Evolutionary conservation across 2,113 vertebrate genomes (phyloP), one percentile per base, ranked within the genome.

Genomic region (Tamias sibiricus): DNA sequence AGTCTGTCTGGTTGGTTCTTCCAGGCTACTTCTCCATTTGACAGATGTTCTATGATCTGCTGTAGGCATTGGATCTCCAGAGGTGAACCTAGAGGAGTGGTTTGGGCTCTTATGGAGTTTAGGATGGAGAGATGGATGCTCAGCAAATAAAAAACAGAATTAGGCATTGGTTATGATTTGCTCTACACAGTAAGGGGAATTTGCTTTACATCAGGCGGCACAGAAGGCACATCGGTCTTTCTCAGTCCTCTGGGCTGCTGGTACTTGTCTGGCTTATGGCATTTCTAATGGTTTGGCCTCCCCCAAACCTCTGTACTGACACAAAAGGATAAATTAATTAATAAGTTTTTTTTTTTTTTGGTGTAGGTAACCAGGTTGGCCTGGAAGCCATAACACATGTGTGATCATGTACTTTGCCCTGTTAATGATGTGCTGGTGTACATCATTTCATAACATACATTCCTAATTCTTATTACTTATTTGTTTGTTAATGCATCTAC

Each of bases 251-350:
- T 59, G 1, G 49, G n/a, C 64, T 80, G 32, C 64, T 93, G 12
- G 20, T 79, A 69, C 47, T 72, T 49, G 1, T 4, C 42, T 94
- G 30, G 44, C 47, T 49, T 49, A 28, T 87, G 49, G 16, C n/a
- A 52, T 96, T 95, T 91, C 90, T 93, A 12, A 87, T 90, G 80
- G 72, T 86, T 86, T 96, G 87, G 42, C 10, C 8, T 72, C 54
- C 47, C 28, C 11, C 47, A 4, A 49, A 76, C 44, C 90, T 12
- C 40, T 75, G 6, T 77, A 84, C 47, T 94, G 64, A 90, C 40
- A 90, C 69, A 79, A 74, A 87, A 62, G 22, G 32, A 68, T 52
- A 59, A 62, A n/a, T 47, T 68, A 69, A 47, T 92, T 66, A 54
- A 11, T 52, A 19, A 22, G 42, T 92, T 59, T 24, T 62, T 26